Conservation (phyloP, 2,113 vertebrate genomes). For the Marmota flaviventris region DNA sequence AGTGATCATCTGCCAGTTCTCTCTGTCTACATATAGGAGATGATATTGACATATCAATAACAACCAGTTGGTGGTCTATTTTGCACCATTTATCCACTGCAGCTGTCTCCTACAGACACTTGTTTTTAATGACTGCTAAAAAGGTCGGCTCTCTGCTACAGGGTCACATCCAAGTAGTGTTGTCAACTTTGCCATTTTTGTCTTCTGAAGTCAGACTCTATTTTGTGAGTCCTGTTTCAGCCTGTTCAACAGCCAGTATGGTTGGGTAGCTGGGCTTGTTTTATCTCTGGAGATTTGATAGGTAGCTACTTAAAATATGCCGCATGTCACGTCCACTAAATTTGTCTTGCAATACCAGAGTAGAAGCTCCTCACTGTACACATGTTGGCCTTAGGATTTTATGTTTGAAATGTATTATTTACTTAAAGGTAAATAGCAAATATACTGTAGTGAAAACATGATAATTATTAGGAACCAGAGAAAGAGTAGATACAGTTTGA, state of each 20-base stretch:
- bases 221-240: conserved; percentile 30
- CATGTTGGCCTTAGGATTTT: not conserved
- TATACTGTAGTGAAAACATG: conserved; percentile 32
- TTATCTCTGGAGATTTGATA: conserved; percentile 4
- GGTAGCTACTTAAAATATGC: not conserved
- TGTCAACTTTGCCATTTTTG: not conserved
- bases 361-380: not conserved
- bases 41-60: no score
- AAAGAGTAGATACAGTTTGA: not conserved
- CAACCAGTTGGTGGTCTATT: not conserved
- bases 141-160: not conserved
- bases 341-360: not conserved
- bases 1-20: not conserved
- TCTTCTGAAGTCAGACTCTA: conserved; percentile 45
- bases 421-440: not conserved
- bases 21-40: no score
- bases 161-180: not conserved
- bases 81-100: not conserved
- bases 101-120: not conserved
- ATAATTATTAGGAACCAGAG: not conserved
- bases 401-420: conserved; percentile 7
- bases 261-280: not conserved
- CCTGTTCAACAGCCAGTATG: not conserved
- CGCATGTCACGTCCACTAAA: not conserved
- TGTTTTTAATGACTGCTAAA: not conserved